Evolutionary conservation across 1,140 invertebrate genomes (phyloP).

Genomic region (Akabosia matsudoensis): DNA sequence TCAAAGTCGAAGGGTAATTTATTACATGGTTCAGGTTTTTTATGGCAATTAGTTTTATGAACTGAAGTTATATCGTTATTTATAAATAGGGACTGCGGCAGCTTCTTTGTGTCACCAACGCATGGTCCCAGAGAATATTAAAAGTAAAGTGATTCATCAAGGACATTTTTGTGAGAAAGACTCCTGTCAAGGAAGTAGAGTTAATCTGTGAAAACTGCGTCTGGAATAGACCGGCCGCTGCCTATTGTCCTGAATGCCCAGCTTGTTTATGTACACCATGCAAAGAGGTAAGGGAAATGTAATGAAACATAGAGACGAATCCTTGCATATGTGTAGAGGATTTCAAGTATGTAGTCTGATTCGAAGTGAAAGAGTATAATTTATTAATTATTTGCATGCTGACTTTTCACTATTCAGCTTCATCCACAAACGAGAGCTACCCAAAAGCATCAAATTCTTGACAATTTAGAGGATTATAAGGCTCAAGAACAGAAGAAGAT

Average conservation of each 20-base stretch:
- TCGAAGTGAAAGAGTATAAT: background rate
- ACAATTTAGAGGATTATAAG: background rate
- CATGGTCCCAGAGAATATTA: background rate
- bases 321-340: background rate
- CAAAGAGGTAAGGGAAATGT: background rate
- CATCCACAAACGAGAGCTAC: background rate
- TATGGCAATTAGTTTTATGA: too few relatives aligned
- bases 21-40: too few relatives aligned
- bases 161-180: background rate
- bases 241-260: background rate
- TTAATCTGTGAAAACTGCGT: slow-evolving; percentile 11
- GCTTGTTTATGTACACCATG: background rate
- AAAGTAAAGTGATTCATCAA: background rate
- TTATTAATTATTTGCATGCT: background rate
- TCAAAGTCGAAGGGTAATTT: too few relatives aligned
- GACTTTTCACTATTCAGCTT: background rate
- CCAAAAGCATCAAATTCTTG: background rate
- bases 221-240: background rate
- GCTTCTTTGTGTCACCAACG: background rate
- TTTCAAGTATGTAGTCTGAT: background rate
- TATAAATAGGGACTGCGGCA: too few relatives aligned
- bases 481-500: background rate
- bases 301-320: background rate
- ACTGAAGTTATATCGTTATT: too few relatives aligned
- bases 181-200: background rate